Conservation (phyloP, 2,888 invertebrate genomes). For the Minunthozetes semirufus region DNA sequence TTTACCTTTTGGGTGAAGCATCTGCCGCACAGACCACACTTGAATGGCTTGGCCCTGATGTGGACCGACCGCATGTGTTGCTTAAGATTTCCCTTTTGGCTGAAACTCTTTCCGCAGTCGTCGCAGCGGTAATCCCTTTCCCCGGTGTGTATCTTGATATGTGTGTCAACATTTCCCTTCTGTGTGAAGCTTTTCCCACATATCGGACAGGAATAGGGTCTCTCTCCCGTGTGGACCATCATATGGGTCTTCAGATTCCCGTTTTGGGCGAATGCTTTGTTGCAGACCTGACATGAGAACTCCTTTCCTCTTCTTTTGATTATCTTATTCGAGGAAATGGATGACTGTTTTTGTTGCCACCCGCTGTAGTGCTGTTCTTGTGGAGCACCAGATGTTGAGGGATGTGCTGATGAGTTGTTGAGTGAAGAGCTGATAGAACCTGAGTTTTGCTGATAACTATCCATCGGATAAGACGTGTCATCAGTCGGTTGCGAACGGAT, state of each 20-base stretch:
- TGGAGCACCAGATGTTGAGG: no score
- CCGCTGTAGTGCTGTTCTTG: no score
- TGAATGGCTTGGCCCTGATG: slow-evolving; percentile 44
- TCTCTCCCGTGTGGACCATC: no score
- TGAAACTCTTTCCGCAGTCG: slow-evolving; percentile 43
- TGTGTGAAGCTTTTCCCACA: slow-evolving; percentile 44
- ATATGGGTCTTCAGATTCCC: background rate
- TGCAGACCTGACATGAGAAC: background rate
- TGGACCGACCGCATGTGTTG: slow-evolving; percentile 44
- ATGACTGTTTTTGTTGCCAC: no score
- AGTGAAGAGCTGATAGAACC: no score
- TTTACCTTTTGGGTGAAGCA: slow-evolving; percentile 43
- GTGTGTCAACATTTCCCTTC: slow-evolving; percentile 44
- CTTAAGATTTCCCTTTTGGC: slow-evolving; percentile 44
- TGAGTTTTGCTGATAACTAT: no score
- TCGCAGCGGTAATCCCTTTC: slow-evolving; percentile 43
- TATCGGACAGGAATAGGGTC: slow-evolving; percentile 4
- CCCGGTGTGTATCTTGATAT: slow-evolving; percentile 44
- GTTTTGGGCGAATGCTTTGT: background rate
- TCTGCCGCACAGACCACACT: slow-evolving; percentile 43
- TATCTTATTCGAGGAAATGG: no score
- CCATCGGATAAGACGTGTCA: no score
- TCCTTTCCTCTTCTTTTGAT: no score
- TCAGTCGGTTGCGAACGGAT: no score
- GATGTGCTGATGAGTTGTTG: no score